Evolutionary conservation across 2,797 vertebrate genomes (phyloP).

Genomic region (Sebastes glaucus): DNA sequence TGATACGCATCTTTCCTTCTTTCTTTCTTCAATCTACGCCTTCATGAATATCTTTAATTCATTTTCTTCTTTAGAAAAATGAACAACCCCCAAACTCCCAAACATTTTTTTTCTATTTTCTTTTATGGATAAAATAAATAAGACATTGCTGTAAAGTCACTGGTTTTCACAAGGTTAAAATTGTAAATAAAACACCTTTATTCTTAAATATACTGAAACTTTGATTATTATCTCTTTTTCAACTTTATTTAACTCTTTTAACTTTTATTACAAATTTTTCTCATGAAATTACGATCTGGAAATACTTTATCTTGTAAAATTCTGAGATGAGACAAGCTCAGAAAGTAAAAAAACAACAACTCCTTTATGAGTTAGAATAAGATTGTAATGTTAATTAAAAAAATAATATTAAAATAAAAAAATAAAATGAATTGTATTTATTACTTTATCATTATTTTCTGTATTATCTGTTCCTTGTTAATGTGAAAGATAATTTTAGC

Average conservation of each 20-base stretch:
- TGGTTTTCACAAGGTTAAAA: not conserved
- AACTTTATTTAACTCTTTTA: not conserved
- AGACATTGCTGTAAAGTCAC: not conserved
- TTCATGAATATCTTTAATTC: not conserved
- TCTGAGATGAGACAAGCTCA: not conserved
- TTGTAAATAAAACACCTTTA: not conserved
- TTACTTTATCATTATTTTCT: too few species aligned
- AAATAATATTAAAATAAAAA: too few species aligned
- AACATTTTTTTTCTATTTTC: not conserved
- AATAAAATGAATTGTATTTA: too few species aligned
- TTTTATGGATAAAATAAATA: not conserved
- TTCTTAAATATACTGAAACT: not conserved
- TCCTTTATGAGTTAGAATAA: not conserved
- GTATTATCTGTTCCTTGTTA: not conserved
- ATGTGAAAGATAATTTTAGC: too few species aligned
- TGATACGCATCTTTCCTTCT: not conserved
- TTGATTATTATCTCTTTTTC: not conserved
- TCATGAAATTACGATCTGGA: not conserved
- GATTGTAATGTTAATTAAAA: not conserved
- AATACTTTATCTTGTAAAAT: not conserved
- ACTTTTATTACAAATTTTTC: not conserved
- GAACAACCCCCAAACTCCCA: not conserved
- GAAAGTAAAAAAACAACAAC: not conserved
- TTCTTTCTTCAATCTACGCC: not conserved
- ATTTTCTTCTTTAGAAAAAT: not conserved